Conservation (phyloP, 2,888 invertebrate genomes). For the Netelia inedita region DNA sequence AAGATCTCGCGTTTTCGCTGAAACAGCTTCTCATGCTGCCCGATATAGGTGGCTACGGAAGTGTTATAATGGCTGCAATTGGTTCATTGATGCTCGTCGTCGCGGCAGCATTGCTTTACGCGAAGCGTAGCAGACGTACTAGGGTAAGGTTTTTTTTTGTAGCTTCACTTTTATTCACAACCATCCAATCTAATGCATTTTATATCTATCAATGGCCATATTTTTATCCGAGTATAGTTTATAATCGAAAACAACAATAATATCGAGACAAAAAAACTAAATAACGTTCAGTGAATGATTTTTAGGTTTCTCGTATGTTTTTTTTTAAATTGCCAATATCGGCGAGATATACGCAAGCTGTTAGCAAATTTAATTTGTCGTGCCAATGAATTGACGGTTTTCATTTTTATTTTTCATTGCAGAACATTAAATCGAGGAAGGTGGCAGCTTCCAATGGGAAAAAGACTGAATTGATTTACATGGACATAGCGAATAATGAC, state of each 20-base stretch:
- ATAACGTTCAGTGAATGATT: too few species aligned
- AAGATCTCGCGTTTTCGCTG: conserved; percentile 87
- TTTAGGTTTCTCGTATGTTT: too few species aligned
- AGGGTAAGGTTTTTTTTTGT: conserved; percentile 62
- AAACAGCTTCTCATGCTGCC: conserved; percentile 86
- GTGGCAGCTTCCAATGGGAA: conserved; percentile 71
- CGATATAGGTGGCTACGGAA: conserved; percentile 86
- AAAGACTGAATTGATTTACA: conserved; percentile 80
- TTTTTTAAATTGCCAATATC: too few species aligned
- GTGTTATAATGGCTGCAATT: conserved; percentile 85
- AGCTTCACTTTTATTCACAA: not conserved
- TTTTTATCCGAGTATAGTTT: too few species aligned
- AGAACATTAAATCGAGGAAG: conserved; percentile 72
- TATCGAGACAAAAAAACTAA: too few species aligned
- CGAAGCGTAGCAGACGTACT: conserved; percentile 59
- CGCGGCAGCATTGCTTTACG: conserved; percentile 73
- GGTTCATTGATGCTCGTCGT: conserved; percentile 81
- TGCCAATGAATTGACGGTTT: too few species aligned
- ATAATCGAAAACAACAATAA: too few species aligned
- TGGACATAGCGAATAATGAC: conserved; percentile 75
- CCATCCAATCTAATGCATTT: not conserved
- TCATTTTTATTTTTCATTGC: not conserved
- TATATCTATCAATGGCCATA: not conserved
- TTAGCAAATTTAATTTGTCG: too few species aligned
- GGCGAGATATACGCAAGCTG: not conserved